Evolutionary conservation across 1,140 invertebrate genomes (phyloP), one percentile per base, ranked within the genome.

Genomic region (Cardiocondyla obscurior): DNA sequence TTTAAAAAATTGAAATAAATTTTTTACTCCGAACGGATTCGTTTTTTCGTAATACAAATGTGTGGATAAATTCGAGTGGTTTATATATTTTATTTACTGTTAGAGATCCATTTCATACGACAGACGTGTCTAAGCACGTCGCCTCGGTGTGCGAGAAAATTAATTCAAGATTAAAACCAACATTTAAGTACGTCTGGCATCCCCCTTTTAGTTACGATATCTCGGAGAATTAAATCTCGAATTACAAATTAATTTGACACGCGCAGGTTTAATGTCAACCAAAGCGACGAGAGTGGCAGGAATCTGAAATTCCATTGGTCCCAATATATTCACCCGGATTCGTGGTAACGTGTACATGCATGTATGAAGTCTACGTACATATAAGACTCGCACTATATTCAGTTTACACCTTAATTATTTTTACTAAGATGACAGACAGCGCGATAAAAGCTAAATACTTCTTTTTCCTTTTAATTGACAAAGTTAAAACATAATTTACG

Each of bases 291-390:
- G 65, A 64, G 39, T 60, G 69, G 49, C 67, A 55, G 33, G 12
- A 79, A 69, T 16, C 44, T 49, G 51, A 85, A 85, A 53, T 81
- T 73, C 74, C 58, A 28, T 82, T 79, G 83, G 84, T 85, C 62
- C 44, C 65, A 57, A 64, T 60, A 64, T 85, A 58, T 65, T 36
- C 65, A 22, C 19, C 19, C 42, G 3, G 8, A 25, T 53, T 46
- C 55, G 55, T 25, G 74, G 67, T 53, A 60, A 49, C 19, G 55
- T 39, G 25, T 30, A 28, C 7, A 12, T 44, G 10, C 30, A 36
- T 7, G n/a, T 60, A 12, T 33, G n/a, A n/a, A 0, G 57, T 10
- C 57, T 2, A 12, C 12, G 33, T 33, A 58, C 28, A 0, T 30
- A 22, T 10, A 22, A 19, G 25, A 10, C 33, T 39, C 19, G 39